Conservation (phyloP, 1,140 invertebrate species). For the Drosophila kohkoa region DNA sequence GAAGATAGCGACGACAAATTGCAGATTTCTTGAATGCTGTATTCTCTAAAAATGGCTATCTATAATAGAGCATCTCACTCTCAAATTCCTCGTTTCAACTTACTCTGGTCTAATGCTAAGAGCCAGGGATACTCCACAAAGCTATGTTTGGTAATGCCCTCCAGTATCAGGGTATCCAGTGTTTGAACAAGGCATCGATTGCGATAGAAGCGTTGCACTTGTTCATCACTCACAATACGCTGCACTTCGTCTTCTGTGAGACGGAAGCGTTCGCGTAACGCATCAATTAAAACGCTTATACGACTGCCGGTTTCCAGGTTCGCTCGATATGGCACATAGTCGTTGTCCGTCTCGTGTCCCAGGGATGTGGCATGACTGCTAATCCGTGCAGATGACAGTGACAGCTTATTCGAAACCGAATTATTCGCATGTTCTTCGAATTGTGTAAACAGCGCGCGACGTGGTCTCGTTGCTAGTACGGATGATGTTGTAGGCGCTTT, state of each 20-base stretch:
- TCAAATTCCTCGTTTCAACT: conserved; percentile 7
- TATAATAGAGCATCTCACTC: too few relatives aligned
- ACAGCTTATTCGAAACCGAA: conserved; percentile 23
- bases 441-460: conserved; percentile 62
- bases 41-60: too few relatives aligned
- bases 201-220: conserved; percentile 60
- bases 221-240: conserved; percentile 60
- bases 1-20: too few relatives aligned
- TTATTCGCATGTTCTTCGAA: conserved; percentile 38
- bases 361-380: conserved; percentile 22
- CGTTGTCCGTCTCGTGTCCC: conserved; percentile 53
- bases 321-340: conserved; percentile 64
- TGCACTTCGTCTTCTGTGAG: conserved; percentile 47
- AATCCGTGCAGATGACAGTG: conserved; percentile 15
- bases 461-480: not conserved
- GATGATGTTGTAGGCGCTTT: not conserved
- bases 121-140: conserved; percentile 81
- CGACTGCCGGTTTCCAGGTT: conserved; percentile 53
- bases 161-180: conserved; percentile 57
- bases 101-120: conserved; percentile 64
- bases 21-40: too few relatives aligned
- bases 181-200: conserved; percentile 32
- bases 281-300: conserved; percentile 28
- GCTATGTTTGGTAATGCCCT: conserved; percentile 64
- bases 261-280: conserved; percentile 62